Evolutionary conservation across 2,113 vertebrate species (phyloP).

Genomic region (Cairina moschata): DNA sequence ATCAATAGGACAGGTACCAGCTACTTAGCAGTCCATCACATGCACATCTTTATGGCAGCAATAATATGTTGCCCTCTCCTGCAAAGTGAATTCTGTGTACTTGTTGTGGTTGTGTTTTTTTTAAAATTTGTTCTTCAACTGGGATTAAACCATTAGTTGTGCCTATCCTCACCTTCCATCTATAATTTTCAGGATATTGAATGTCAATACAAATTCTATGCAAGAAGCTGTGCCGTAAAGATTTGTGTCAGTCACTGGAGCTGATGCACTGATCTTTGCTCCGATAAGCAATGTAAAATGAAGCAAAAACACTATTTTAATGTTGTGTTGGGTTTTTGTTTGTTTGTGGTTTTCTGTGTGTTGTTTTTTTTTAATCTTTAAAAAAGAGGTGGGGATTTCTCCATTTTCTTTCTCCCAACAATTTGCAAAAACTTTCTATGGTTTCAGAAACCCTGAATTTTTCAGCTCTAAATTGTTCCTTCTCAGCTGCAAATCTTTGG

Average conservation of each 20-base stretch:
- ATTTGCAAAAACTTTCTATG: not conserved
- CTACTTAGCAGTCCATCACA: not conserved
- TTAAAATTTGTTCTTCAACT: not conserved
- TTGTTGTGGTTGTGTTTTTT: not conserved
- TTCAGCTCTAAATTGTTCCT: not conserved
- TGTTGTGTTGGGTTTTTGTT: no score
- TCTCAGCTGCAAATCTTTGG: not conserved
- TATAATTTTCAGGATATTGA: not conserved
- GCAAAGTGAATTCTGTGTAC: not conserved
- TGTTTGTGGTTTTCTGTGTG: no score
- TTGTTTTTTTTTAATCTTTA: not conserved
- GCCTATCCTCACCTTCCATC: not conserved
- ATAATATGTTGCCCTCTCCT: not conserved
- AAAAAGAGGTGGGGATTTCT: rapidly evolving
- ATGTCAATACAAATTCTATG: not conserved
- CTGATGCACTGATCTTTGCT: not conserved
- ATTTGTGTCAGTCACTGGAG: not conserved
- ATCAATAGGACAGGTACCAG: not conserved
- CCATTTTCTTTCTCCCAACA: not conserved
- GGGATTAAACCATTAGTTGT: not conserved
- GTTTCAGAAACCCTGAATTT: not conserved
- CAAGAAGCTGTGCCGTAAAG: not conserved
- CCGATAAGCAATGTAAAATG: not conserved
- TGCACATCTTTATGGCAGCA: not conserved
- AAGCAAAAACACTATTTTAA: not conserved